phyloP scores from a whole-genome alignment of 1,140 invertebrate species.

The Plodia interpunctella region DNA sequence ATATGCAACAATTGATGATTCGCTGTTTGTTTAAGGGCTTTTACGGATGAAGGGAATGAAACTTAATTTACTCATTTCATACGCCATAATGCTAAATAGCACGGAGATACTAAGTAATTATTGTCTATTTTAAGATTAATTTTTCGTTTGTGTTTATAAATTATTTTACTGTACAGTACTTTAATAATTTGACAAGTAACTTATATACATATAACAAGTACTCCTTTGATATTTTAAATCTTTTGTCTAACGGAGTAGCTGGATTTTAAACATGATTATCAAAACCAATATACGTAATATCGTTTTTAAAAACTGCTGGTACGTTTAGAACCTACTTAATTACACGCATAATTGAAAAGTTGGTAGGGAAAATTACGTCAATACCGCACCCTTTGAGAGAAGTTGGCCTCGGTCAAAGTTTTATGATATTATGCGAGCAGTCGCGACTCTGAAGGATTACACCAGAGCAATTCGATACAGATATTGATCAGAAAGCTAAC shows the following conservation, averaged over 20 bases:
- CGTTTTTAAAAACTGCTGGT: not conserved
- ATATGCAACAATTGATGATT: not conserved
- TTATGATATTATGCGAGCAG: constrained; percentile 23
- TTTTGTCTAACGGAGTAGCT: too few relatives aligned
- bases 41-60: not conserved
- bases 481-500: not conserved
- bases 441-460: constrained; percentile 21
- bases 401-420: constrained; percentile 27
- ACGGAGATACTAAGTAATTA: too few relatives aligned
- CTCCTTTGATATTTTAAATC: too few relatives aligned
- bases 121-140: too few relatives aligned
- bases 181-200: too few relatives aligned
- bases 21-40: not conserved
- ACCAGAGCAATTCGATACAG: not conserved
- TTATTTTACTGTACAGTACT: too few relatives aligned
- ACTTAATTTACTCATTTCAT: too few relatives aligned
- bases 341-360: constrained; percentile 19
- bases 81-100: too few relatives aligned
- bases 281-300: not conserved
- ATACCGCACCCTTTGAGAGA: constrained; percentile 20
- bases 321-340: not conserved
- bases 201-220: too few relatives aligned
- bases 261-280: not conserved
- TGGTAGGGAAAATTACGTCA: constrained; percentile 13
- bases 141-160: too few relatives aligned